Conservation (phyloP, 2,888 invertebrate genomes). For the Platycheirus rosarum region DNA sequence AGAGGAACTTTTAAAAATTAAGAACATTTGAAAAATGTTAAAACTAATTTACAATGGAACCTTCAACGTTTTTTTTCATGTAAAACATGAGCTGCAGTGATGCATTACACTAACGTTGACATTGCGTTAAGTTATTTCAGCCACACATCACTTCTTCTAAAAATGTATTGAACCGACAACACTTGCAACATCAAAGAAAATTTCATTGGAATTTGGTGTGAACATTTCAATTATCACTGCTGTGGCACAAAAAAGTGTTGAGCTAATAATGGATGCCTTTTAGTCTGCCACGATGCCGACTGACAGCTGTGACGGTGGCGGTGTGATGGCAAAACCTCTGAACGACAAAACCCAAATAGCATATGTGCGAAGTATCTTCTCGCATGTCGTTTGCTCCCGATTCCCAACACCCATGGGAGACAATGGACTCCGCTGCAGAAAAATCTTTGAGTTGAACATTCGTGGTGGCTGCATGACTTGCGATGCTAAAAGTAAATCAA, state of each 20-base stretch:
- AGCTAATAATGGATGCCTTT: slow-evolving; percentile 63
- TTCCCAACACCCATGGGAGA: slow-evolving; percentile 33
- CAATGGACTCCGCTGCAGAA: slow-evolving; percentile 62
- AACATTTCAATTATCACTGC: slow-evolving; percentile 69
- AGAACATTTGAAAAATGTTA: too few species aligned
- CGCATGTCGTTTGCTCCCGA: slow-evolving; percentile 26
- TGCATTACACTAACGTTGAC: too few species aligned
- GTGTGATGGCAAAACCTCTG: background rate
- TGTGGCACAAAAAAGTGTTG: slow-evolving; percentile 53
- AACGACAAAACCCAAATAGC: slow-evolving; percentile 18
- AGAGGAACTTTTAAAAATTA: too few species aligned
- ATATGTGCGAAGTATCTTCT: slow-evolving; percentile 1
- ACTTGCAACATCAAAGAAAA: slow-evolving; percentile 23
- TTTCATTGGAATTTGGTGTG: slow-evolving; percentile 35
- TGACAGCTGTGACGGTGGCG: background rate
- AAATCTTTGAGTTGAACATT: slow-evolving; percentile 49
- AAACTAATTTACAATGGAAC: slow-evolving; percentile 4
- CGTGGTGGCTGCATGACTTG: background rate
- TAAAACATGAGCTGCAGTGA: background rate
- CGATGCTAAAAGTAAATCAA: slow-evolving; percentile 26
- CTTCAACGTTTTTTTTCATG: slow-evolving; percentile 17
- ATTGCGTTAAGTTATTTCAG: background rate
- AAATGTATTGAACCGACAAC: slow-evolving; percentile 18
- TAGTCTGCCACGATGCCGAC: slow-evolving; percentile 31
- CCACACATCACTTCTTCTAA: slow-evolving; percentile 12